phyloP scores from a whole-genome alignment of 2,888 invertebrate species.

The Nyleta sp. region DNA sequence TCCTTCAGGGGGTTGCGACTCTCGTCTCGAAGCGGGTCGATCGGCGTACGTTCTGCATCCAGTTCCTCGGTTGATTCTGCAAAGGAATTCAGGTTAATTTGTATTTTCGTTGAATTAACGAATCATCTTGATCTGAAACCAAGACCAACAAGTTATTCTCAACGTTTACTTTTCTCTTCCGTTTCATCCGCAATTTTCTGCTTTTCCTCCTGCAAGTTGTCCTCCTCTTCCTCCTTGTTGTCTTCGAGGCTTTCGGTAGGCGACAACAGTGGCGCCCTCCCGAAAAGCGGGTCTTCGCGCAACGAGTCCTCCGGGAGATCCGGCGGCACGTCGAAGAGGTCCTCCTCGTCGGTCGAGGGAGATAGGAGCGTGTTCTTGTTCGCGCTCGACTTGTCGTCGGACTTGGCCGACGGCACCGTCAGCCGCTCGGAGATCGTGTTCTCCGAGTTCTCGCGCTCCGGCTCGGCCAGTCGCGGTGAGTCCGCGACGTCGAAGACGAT shows the following conservation, averaged over 20 bases:
- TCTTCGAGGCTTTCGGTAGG: conserved; percentile 68
- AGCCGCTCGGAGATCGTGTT: conserved; percentile 62
- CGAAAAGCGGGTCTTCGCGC: conserved; percentile 79
- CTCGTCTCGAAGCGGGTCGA: conserved; percentile 76
- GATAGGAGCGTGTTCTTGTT: conserved; percentile 80
- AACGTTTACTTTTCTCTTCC: too few species aligned
- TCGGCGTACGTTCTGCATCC: neutral
- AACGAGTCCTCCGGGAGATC: conserved; percentile 79
- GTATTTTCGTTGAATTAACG: too few species aligned
- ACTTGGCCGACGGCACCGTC: conserved; percentile 62
- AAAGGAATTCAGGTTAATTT: neutral
- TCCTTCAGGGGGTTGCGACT: conserved; percentile 78
- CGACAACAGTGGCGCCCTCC: conserved; percentile 79
- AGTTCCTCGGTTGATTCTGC: conserved; percentile 32
- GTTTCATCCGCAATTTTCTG: neutral
- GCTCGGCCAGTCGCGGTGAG: conserved; percentile 45
- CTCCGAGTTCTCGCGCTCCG: conserved; percentile 35
- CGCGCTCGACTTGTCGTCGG: conserved; percentile 77
- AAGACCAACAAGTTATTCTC: too few species aligned
- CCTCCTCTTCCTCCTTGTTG: conserved; percentile 8
- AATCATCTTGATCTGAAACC: too few species aligned
- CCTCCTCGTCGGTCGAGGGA: conserved; percentile 83
- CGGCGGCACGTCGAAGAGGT: conserved; percentile 81
- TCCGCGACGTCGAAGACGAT: conserved; percentile 78
- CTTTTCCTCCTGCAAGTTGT: neutral